These are phyloP conservation scores for Shinisaurus crocodilurus DNA, from an alignment of 2,113 vertebrate species.

Conservation along the genomic window DNA sequence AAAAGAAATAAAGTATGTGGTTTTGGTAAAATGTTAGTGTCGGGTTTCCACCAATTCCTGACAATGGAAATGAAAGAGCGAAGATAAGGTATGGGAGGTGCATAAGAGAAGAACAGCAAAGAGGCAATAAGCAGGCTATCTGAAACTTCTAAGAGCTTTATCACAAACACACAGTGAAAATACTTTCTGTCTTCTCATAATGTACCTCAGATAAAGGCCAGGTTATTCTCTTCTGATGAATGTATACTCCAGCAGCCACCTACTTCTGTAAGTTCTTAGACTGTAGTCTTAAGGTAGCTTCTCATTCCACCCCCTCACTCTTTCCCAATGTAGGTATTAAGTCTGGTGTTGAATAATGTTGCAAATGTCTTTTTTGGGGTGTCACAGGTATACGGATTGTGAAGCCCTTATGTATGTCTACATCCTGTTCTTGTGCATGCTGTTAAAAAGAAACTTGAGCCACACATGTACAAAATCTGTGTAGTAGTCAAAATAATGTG, in stretches of 20 bases:
- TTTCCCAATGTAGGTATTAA: not conserved
- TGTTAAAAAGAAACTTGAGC: not conserved
- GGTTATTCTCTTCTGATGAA: not conserved
- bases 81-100: not conserved
- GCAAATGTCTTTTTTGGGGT: too few species aligned
- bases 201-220: not conserved
- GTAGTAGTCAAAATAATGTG: not conserved
- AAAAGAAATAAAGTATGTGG: not conserved
- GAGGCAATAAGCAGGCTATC: not conserved
- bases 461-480: not conserved
- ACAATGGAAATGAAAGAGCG: not conserved
- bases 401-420: not conserved
- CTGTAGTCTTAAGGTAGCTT: not conserved
- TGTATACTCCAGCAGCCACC: not conserved
- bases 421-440: not conserved
- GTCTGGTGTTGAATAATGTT: not conserved
- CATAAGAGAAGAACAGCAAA: conserved; percentile 8
- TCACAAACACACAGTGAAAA: not conserved
- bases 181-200: conserved; percentile 23
- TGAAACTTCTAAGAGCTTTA: conserved; percentile 2
- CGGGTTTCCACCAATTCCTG: not conserved
- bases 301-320: not conserved
- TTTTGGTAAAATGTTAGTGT: not conserved
- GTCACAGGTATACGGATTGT: not conserved
- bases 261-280: not conserved